Percentiles rank a stretch among this genome's conserved stretches.
phyloP scores from a whole-genome alignment of 2,113 vertebrate genomes.

The Okapia johnstoni region DNA sequence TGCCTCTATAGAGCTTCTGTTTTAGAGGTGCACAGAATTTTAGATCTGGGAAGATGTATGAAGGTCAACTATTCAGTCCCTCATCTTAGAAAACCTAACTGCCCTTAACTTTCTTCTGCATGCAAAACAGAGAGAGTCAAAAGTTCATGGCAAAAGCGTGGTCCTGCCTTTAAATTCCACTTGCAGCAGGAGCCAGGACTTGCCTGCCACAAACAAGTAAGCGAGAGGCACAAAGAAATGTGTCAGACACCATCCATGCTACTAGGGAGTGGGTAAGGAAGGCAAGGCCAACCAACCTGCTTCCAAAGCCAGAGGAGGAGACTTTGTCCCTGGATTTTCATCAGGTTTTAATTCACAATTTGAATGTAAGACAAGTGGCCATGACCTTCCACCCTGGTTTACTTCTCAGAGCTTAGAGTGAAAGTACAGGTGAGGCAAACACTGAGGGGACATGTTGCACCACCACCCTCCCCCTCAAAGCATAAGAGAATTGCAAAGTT shows the following conservation, averaged over 20 bases:
- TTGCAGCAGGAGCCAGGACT: neutral
- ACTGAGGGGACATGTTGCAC: neutral
- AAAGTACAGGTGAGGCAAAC: neutral
- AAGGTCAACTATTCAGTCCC: neutral
- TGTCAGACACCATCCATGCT: neutral
- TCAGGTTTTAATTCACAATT: neutral
- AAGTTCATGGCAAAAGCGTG: neutral
- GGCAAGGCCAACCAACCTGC: neutral
- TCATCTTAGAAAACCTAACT: neutral
- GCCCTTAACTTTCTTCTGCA: neutral
- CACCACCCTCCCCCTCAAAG: neutral
- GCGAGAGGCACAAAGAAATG: neutral
- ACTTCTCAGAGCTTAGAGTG: neutral
- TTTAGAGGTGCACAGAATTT: neutral
- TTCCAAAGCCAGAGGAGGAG: neutral
- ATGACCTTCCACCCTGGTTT: neutral
- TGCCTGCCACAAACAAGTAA: neutral
- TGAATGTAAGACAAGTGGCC: neutral
- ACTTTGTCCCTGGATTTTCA: neutral
- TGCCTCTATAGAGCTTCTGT: neutral
- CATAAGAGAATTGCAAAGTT: neutral
- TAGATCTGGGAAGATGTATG: neutral
- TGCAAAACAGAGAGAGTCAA: neutral
- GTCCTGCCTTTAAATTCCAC: neutral
- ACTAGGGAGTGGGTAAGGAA: neutral